Evolutionary conservation across 2,113 vertebrate genomes (phyloP), one percentile per base, ranked within the genome.

Genomic region (Sander lucioperca): DNA sequence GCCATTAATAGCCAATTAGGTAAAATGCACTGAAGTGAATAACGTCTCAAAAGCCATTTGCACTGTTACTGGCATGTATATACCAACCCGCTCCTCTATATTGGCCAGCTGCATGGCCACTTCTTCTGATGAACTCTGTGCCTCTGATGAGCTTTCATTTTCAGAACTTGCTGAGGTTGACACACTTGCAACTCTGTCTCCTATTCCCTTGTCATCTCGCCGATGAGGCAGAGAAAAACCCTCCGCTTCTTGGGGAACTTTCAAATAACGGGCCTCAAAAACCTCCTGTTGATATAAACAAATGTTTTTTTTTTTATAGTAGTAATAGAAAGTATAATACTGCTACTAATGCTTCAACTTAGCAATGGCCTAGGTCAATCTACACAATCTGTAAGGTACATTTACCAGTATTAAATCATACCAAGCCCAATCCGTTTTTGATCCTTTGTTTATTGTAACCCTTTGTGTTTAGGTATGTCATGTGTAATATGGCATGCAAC

Each of bases 251-350:
- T 96, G 94, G 5, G 96, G 93, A 84, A 98, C 93, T 90, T 95
- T 96, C 48, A 95, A 92, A 94, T 96, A 98, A 65, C 93, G 94
- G 11, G 86, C 94, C 94, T 99, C 98, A 90, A 99, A 99, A 79
- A 98, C 95, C 43, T 97, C 97, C 98, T 99, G 84, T 78, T 73
- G 16, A 83, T 21, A 36, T 21, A 57, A 45, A 59, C 19, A 58
- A 0, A 58, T 6, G 71, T 7, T 11, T 54, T 23, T 39, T 39
- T 36, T 39, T 39, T 30, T 16, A 10, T 3, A 30, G 8, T 1
- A 48, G 4, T 16, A 27, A 25, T 6, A 66, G 15, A 21, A 30
- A 48, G 54, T 5, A 64, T 25, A 21, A 64, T 16, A 68, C 14
- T 25, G 48, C 43, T 19, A 21, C 47, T 53, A 27, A 64, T 65